Evolutionary conservation across 2,888 invertebrate species (phyloP).

Genomic region (Graphium colonna): DNA sequence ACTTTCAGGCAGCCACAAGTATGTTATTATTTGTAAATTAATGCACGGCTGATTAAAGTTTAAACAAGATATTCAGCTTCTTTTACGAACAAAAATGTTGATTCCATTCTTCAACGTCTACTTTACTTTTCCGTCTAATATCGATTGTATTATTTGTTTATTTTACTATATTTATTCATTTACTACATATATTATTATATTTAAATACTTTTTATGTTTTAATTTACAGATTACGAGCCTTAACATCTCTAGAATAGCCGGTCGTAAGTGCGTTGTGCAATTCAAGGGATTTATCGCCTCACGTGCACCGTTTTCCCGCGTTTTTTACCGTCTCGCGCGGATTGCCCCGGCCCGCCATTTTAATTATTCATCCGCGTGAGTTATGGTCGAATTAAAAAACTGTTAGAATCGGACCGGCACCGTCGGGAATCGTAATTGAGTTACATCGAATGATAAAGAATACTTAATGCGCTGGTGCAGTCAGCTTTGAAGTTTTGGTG

Average conservation of each 20-base stretch:
- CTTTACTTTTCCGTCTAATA: no score
- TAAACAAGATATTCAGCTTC: no score
- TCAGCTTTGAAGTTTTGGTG: slow-evolving; percentile 12
- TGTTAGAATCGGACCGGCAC: slow-evolving; percentile 77
- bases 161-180: no score
- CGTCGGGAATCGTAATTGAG: slow-evolving; percentile 71
- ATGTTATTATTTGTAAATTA: no score
- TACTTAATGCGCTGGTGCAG: slow-evolving; percentile 53
- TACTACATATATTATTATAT: no score
- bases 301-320: slow-evolving; percentile 46
- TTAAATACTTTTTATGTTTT: no score
- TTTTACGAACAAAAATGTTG: no score
- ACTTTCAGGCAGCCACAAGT: no score
- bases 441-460: slow-evolving; percentile 74
- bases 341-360: slow-evolving; percentile 68
- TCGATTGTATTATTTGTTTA: no score
- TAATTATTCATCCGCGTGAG: slow-evolving; percentile 80
- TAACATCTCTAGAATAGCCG: slow-evolving; percentile 29
- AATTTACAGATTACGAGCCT: neutral
- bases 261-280: slow-evolving; percentile 73
- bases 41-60: no score
- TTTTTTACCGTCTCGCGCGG: slow-evolving; percentile 68
- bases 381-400: slow-evolving; percentile 81
- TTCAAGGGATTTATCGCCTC: slow-evolving; percentile 67
- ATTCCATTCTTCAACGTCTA: no score